Evolutionary conservation across 2,113 vertebrate species (phyloP).

Genomic region (Symphodus melops): DNA sequence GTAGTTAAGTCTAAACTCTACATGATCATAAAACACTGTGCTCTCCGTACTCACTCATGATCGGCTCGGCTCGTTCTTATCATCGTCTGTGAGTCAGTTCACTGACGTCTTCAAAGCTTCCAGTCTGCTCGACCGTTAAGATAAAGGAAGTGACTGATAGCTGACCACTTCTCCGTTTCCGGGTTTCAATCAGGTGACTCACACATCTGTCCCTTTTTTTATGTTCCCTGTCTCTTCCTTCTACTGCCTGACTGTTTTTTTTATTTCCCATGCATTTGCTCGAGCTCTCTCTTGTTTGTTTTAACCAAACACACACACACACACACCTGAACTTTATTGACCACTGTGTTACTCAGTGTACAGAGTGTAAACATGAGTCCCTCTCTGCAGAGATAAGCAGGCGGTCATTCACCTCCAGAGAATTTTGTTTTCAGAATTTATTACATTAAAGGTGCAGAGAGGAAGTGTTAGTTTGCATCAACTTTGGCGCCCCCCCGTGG

Average conservation of each 20-base stretch:
- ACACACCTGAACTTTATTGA: slow-evolving; percentile 18
- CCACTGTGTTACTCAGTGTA: slow-evolving; percentile 46
- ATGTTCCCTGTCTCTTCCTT: not conserved
- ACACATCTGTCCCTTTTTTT: slow-evolving; percentile 57
- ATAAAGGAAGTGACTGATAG: slow-evolving; percentile 15
- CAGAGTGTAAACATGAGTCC: slow-evolving; percentile 54
- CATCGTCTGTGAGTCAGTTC: slow-evolving; percentile 29
- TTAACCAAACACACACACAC: not conserved
- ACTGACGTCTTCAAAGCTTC: not conserved
- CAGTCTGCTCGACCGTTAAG: slow-evolving; percentile 8
- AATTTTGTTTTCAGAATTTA: not conserved
- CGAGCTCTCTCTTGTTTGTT: not conserved
- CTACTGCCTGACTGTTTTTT: not conserved
- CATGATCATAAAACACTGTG: not conserved
- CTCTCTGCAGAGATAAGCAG: slow-evolving; percentile 41
- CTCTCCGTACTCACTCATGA: slow-evolving; percentile 60
- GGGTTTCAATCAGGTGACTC: slow-evolving; percentile 70
- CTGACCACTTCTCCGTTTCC: slow-evolving; percentile 58
- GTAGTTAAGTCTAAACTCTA: not conserved
- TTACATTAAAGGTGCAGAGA: too few relatives aligned
- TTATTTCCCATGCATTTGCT: not conserved
- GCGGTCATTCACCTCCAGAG: slow-evolving; percentile 55
- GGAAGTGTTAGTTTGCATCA: too few relatives aligned
- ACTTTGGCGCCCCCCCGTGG: too few relatives aligned
- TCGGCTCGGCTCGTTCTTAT: slow-evolving; percentile 28